These are phyloP conservation scores for Syngnathus acus DNA, from an alignment of 2,797 vertebrate species.

Conservation along the genomic window DNA sequence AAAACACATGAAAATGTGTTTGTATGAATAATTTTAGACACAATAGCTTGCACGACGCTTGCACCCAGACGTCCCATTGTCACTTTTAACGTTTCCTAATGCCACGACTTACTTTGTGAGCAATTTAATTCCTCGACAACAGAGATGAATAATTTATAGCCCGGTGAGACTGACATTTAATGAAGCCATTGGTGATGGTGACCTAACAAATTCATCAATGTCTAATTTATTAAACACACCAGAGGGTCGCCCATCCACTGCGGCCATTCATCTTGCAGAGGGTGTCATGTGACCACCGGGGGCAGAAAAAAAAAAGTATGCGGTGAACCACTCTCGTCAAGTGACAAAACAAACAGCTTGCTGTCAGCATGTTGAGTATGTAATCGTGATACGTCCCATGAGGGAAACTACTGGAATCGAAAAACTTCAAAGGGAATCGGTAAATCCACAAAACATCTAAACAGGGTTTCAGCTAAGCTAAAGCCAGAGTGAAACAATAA, in stretches of 20 bases:
- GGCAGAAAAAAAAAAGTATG: slow-evolving; percentile 7
- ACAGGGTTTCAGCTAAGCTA: neutral
- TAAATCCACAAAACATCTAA: neutral
- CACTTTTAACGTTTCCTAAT: slow-evolving; percentile 19
- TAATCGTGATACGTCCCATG: neutral
- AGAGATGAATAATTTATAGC: slow-evolving; percentile 44
- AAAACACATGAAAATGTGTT: too few relatives aligned
- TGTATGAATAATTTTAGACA: neutral
- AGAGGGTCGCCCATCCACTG: slow-evolving; percentile 35
- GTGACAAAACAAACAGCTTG: neutral
- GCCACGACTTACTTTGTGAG: neutral
- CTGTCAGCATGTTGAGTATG: neutral
- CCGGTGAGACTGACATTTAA: slow-evolving; percentile 49
- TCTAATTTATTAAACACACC: slow-evolving; percentile 54
- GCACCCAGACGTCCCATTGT: neutral
- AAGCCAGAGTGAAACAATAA: neutral
- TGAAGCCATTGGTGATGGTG: slow-evolving; percentile 51
- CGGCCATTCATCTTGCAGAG: slow-evolving; percentile 45
- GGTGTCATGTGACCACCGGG: slow-evolving; percentile 19
- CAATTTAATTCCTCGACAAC: slow-evolving; percentile 30
- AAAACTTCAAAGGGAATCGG: neutral
- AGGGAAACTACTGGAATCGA: neutral
- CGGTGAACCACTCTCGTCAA: slow-evolving; percentile 8
- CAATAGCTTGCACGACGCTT: too few relatives aligned
- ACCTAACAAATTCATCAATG: slow-evolving; percentile 51